phyloP scores from a whole-genome alignment of 2,113 vertebrate genomes.

The Pleuronectes platessa region DNA sequence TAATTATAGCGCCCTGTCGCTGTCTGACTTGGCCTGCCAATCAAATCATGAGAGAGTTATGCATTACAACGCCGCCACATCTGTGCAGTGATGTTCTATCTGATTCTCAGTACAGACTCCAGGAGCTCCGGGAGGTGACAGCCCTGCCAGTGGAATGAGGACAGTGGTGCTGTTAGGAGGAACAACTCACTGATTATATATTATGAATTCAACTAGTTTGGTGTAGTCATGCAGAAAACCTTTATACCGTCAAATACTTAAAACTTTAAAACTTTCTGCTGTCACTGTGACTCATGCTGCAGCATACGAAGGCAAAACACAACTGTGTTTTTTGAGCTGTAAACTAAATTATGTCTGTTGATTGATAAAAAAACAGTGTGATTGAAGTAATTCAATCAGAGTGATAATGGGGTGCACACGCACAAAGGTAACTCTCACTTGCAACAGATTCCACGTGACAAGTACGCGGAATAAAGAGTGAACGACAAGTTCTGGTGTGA shows the following conservation, averaged over 20 bases:
- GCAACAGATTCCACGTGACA: too few relatives aligned
- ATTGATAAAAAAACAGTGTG: too few relatives aligned
- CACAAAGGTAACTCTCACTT: too few relatives aligned
- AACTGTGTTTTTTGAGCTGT: too few relatives aligned
- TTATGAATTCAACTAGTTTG: neutral
- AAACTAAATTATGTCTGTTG: too few relatives aligned
- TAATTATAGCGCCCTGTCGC: slow-evolving; percentile 69
- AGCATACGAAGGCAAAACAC: neutral
- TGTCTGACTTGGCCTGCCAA: slow-evolving; percentile 67
- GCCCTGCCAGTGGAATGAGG: slow-evolving; percentile 45
- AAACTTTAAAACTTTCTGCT: neutral
- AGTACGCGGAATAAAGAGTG: too few relatives aligned
- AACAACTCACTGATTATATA: neutral
- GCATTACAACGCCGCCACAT: slow-evolving; percentile 47
- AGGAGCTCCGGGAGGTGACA: slow-evolving; percentile 42
- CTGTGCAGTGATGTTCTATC: slow-evolving; percentile 40
- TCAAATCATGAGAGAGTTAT: slow-evolving; percentile 54
- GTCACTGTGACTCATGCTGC: neutral
- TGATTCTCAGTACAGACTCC: slow-evolving; percentile 26
- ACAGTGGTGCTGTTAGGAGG: slow-evolving; percentile 27
- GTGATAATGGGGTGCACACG: too few relatives aligned
- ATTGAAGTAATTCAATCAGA: too few relatives aligned
- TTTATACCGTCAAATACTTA: neutral
- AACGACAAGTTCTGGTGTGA: too few relatives aligned
- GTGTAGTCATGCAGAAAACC: neutral